Base-by-base conservation (phyloP, 2,888 invertebrate genomes). In the Hoplodrina ambigua region DNA sequence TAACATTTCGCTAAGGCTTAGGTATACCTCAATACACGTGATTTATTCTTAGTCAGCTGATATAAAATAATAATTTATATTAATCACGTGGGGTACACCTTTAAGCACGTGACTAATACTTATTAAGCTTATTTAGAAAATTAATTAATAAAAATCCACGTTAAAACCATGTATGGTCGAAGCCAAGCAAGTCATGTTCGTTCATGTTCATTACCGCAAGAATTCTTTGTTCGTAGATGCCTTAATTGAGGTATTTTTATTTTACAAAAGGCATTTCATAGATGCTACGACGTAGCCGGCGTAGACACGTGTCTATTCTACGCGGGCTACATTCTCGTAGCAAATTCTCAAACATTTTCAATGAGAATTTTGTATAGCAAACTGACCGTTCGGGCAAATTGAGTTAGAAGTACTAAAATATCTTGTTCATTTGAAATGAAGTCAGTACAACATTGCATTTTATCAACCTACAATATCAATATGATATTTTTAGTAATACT, bases 191-290 rank as follows among this genome's bases (percentile, higher is more conserved):
- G 17, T 46, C 17, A 17, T 46, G 46, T 46, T 46, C 46, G 46
- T 46, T 46, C 5, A 46, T 46, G n/a, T 65, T n/a, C 20, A 64
- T 46, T 49, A 7, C 49, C 11, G 15, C 13, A 19, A 50, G 17
- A 65, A 10, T 66, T 50, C 0, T 30, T 52, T 66, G 19, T 52
- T 52, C 10, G 17, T 25, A 50, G 25, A 46, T 44, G 4, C 30
- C 8, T 11, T 30, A 63, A 49, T 64, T 15, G n/a, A n/a, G n/a
- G 15, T 49, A 65, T n/a, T 50, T 66, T 66, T 37, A 64, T 66
- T 66, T 25, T 65, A 67, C 19, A 67, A 41, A 66, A 67, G 30
- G 13, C 41, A 67, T 52, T 67, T 20, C 20, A 7, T 44, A 15
- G 30, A 20, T 44, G 20, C 67, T 67, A 44, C 30, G 67, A 53